Conservation (phyloP, 1,140 invertebrate species). For the Lasioglossum baleicum region DNA sequence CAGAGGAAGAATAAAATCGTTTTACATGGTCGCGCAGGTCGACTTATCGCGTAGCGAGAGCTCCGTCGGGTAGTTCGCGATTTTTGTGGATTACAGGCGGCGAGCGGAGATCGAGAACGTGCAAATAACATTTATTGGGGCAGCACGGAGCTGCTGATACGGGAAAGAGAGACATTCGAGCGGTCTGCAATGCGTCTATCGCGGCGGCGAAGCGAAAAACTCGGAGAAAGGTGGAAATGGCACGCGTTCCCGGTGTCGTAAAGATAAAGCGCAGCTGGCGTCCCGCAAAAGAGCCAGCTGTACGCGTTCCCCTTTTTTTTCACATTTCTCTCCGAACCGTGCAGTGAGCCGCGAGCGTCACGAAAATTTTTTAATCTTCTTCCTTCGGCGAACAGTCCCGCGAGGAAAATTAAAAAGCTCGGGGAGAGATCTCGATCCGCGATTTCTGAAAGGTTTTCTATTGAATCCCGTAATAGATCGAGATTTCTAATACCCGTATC, state of each 20-base stretch:
- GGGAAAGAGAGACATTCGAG: conserved; percentile 23
- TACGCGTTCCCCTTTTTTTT: conserved; percentile 1
- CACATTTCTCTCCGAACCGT: conserved; percentile 3
- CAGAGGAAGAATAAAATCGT: background rate
- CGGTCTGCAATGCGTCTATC: conserved; percentile 41
- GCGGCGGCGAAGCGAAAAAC: background rate
- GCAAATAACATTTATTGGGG: conserved; percentile 3
- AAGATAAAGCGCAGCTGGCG: conserved; percentile 64
- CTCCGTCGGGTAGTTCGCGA: background rate
- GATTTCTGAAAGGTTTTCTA: background rate
- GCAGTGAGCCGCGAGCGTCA: background rate
- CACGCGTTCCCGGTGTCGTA: conserved; percentile 45
- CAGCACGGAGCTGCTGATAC: conserved; percentile 2
- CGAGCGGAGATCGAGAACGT: background rate
- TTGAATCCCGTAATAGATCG: background rate
- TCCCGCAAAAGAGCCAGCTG: conserved; percentile 51
- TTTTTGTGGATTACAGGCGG: background rate
- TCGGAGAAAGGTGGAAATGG: conserved; percentile 42
- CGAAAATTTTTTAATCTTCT: conserved; percentile 10
- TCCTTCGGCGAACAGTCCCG: background rate
- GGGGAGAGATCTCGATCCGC: background rate
- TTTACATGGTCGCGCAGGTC: background rate
- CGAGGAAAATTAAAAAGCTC: background rate
- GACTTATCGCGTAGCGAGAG: background rate
- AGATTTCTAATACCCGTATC: too few species aligned